A percentile compares a stretch with the other conserved stretches of the same genome.
phyloP scores from a whole-genome alignment of 2,888 invertebrate genomes.

The Phymatocera aterrima region DNA sequence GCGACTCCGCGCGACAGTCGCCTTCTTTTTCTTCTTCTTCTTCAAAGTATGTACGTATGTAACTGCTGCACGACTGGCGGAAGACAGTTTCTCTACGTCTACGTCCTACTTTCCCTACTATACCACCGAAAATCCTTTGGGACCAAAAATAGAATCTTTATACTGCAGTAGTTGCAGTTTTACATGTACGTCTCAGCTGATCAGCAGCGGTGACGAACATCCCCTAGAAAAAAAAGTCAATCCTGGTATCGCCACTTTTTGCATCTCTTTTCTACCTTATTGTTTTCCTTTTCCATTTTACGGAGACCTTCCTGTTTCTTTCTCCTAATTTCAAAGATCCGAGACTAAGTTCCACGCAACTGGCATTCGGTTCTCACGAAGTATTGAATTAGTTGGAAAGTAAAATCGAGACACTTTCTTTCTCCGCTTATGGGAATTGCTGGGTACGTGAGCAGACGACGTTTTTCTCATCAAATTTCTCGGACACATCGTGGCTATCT shows the following conservation, averaged over 20 bases:
- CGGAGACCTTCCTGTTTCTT: no score
- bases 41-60: neutral
- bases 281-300: no score
- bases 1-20: conserved; percentile 18
- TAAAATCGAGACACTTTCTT: neutral
- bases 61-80: conserved; percentile 3
- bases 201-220: neutral
- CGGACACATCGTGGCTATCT: conserved; percentile 22
- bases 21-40: neutral
- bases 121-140: neutral
- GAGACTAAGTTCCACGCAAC: no score
- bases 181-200: neutral
- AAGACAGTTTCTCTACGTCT: conserved; percentile 16
- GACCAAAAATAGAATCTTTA: conserved; percentile 33
- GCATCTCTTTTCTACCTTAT: neutral
- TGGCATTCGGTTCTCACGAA: neutral
- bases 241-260: neutral
- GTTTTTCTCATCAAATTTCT: conserved; percentile 33
- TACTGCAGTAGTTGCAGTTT: conserved; percentile 30
- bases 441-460: conserved; percentile 22
- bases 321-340: no score
- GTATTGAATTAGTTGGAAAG: neutral
- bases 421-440: conserved; percentile 1
- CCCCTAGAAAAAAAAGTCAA: neutral
- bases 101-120: conserved; percentile 26